Conservation (phyloP, 2,113 vertebrate species). For the Seriola rivoliana region DNA sequence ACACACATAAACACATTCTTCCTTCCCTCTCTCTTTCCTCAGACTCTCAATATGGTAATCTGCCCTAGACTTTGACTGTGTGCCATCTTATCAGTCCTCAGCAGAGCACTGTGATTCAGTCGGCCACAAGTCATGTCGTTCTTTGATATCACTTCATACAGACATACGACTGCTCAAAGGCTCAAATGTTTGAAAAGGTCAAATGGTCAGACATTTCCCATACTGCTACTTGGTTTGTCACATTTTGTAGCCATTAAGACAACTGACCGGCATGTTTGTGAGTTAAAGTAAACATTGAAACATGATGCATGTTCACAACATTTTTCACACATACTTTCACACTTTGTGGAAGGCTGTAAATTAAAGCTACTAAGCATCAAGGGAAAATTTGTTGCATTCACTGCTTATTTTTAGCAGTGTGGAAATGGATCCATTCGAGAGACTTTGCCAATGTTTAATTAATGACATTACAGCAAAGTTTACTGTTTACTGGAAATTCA, state of each 20-base stretch:
- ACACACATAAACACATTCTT: slow-evolving; percentile 41
- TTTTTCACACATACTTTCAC: no score
- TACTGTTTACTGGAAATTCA: background rate
- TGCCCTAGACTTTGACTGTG: slow-evolving; percentile 55
- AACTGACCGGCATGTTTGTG: background rate
- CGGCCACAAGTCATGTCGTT: slow-evolving; percentile 49
- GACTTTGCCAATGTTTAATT: slow-evolving; percentile 37
- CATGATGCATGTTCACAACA: background rate
- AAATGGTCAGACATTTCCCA: slow-evolving; percentile 35
- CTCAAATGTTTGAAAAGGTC: slow-evolving; percentile 44
- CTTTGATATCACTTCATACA: slow-evolving; percentile 59
- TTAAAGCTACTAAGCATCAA: background rate
- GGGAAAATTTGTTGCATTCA: slow-evolving; percentile 1
- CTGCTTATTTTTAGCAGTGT: slow-evolving; percentile 13
- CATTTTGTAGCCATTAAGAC: background rate
- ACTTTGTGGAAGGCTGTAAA: background rate
- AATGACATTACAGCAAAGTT: slow-evolving; percentile 19
- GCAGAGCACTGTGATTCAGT: slow-evolving; percentile 60
- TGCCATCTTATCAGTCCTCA: slow-evolving; percentile 66
- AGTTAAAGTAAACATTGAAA: background rate
- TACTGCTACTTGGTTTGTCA: background rate
- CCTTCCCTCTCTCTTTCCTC: slow-evolving; percentile 13
- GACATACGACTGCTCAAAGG: slow-evolving; percentile 36
- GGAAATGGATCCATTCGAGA: slow-evolving; percentile 29
- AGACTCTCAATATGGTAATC: slow-evolving; percentile 59